Percentiles rank a stretch among this genome's conserved stretches.
Evolutionary conservation across 2,113 vertebrate genomes (phyloP).

Genomic region (Cyanoliseus patagonus): DNA sequence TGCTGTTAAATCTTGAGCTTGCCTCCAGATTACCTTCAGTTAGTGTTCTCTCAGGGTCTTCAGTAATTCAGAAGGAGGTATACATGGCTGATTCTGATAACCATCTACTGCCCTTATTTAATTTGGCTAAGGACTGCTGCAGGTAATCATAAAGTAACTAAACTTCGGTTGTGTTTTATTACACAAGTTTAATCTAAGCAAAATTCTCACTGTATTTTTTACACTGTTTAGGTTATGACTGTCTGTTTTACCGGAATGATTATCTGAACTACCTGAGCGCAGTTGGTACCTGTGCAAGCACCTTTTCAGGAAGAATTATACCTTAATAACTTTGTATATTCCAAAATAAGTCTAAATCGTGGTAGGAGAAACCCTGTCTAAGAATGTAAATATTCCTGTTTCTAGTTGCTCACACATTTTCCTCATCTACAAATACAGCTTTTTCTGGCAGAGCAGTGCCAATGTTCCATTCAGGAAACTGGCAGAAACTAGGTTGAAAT

Average conservation of each 20-base stretch:
- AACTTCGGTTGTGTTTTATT: background rate
- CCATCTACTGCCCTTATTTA: background rate
- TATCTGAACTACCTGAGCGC: background rate
- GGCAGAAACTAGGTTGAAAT: background rate
- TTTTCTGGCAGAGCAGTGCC: background rate
- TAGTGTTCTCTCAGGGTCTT: background rate
- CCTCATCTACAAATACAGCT: background rate
- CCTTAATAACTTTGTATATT: background rate
- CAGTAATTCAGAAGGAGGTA: background rate
- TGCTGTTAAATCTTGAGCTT: background rate
- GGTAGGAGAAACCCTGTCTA: background rate
- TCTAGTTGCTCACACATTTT: background rate
- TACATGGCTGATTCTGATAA: background rate
- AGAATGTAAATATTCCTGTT: background rate
- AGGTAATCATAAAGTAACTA: background rate
- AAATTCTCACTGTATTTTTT: background rate
- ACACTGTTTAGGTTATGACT: background rate
- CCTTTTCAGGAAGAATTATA: background rate
- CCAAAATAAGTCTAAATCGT: background rate
- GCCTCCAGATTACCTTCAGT: background rate
- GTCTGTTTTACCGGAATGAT: background rate
- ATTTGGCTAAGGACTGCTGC: background rate
- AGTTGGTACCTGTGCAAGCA: background rate
- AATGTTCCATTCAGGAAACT: background rate
- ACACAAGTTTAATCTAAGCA: background rate